Percentiles rank a stretch among this genome's conserved stretches.
Conservation (phyloP, 2,797 vertebrate genomes). For the Otolemur crassicaudatus region DNA sequence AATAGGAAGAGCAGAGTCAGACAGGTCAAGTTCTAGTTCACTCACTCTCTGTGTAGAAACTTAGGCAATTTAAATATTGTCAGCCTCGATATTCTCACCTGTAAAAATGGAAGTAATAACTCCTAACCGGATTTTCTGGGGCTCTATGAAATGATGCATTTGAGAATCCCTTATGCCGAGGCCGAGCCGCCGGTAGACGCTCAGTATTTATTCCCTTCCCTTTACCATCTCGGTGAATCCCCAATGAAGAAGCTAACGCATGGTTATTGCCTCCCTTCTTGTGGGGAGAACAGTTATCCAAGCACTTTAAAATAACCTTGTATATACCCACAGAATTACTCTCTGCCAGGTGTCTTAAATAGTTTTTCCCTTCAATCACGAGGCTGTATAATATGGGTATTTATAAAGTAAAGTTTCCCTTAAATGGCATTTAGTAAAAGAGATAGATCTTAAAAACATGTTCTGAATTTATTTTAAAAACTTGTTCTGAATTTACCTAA, state of each 20-base stretch:
- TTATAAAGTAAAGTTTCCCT: not conserved
- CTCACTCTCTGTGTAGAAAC: not conserved
- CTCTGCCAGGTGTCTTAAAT: not conserved
- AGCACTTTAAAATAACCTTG: not conserved
- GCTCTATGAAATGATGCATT: not conserved
- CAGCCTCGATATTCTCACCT: not conserved
- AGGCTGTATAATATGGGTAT: not conserved
- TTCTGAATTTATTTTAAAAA: not conserved
- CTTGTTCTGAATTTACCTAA: not conserved
- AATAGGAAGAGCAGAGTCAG: slow-evolving; percentile 10
- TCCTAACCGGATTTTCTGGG: not conserved
- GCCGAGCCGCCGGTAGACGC: not conserved
- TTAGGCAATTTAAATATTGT: slow-evolving; percentile 14
- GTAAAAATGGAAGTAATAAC: slow-evolving; percentile 39
- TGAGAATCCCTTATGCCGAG: not conserved
- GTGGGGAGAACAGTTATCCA: not conserved
- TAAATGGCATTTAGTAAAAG: not conserved
- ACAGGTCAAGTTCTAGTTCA: slow-evolving; percentile 33
- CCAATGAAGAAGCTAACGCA: not conserved
- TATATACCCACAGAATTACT: not conserved
- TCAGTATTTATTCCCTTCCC: not conserved
- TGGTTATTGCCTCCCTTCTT: not conserved
- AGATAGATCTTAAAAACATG: not conserved
- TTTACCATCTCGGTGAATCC: not conserved
- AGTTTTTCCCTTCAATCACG: not conserved